Base-by-base conservation (phyloP, 2,113 vertebrate genomes). In the Leucoraja erinaceus region DNA sequence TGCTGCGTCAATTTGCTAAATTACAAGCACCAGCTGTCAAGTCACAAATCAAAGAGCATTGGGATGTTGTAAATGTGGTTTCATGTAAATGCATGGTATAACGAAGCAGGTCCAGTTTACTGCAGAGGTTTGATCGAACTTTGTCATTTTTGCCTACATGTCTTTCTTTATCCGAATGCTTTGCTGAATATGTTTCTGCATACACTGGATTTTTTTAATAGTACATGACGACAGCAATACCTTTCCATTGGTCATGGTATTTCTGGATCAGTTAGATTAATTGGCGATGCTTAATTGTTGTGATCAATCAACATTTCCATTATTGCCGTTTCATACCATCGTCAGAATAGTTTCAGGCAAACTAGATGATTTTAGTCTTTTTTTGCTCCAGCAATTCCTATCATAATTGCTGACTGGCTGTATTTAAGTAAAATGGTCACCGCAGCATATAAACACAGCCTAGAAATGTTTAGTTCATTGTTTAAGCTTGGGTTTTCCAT, bases 1-100 rank as follows among this genome's bases (percentile, higher is more conserved):
- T 91, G 90, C 33, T 72, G 90, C 38, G 20, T 72, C 90, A 91
- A 88, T 63, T 88, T 88, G 28, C 83, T 63, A 63, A 88, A 31
- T 88, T 88, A 63, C 28, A 28, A 31, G 83, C 14, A 63, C 12
- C 83, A 88, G 38, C 28, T 88, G 83, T 61, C 83, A 31, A 61
- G 28, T 88, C n/a, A 14, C 83, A 88, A 47, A 54, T 72, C 90
- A 12, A 72, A 28, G 33, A 25, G 63, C 68, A 54, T 18, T 25
- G 20, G 66, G 68, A 91, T 72, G 33, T 74, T 91, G 66, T 22
- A 18, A 91, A 72, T 14, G 33, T 5, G 25, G 66, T 91, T 91
- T 88, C 38, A 18, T 91, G 66, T 20, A 59, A 25, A 88, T 63
- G 6, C 5, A 6, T 84, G 14, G 10, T 16, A 33, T 31, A 31